A percentile compares a stretch with the other conserved stretches of the same genome.
phyloP scores from a whole-genome alignment of 1,140 invertebrate species.

The Andricus grossulariae region DNA sequence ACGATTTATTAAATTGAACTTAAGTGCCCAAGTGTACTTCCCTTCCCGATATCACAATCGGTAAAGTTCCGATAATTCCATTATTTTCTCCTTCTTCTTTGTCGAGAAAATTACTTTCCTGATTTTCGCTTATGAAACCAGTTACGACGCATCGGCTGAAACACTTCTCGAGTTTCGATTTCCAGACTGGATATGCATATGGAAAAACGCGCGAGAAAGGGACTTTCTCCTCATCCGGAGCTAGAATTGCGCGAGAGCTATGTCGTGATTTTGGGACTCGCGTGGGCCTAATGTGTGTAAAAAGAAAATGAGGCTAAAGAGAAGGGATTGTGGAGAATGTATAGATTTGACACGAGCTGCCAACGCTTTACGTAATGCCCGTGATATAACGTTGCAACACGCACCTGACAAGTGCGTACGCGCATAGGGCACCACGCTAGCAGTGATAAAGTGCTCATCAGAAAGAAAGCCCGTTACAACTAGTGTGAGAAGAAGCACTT shows the following conservation, averaged over 20 bases:
- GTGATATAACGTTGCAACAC: slow-evolving; percentile 54
- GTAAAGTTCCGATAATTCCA: not conserved
- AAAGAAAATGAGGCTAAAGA: not conserved
- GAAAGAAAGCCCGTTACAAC: not conserved
- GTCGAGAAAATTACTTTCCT: not conserved
- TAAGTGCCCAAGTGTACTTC: not conserved
- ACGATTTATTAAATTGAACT: not conserved
- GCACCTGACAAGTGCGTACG: slow-evolving; percentile 29
- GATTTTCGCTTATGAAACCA: not conserved
- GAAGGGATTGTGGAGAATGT: slow-evolving; percentile 24
- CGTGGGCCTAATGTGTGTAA: not conserved
- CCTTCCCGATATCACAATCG: not conserved
- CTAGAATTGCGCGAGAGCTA: not conserved
- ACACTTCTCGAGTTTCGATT: not conserved
- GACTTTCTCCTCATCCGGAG: not conserved
- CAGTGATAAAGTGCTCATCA: not conserved
- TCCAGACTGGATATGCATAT: not conserved
- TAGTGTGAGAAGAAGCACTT: no score
- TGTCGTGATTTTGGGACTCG: not conserved
- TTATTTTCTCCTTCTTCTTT: not conserved
- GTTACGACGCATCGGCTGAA: not conserved
- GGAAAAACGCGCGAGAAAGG: not conserved
- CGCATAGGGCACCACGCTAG: slow-evolving; percentile 21
- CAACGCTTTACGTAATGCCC: slow-evolving; percentile 53
- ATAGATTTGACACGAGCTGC: not conserved